phyloP scores from a whole-genome alignment of 2,113 vertebrate genomes.

The Eptatretus burgeri region DNA sequence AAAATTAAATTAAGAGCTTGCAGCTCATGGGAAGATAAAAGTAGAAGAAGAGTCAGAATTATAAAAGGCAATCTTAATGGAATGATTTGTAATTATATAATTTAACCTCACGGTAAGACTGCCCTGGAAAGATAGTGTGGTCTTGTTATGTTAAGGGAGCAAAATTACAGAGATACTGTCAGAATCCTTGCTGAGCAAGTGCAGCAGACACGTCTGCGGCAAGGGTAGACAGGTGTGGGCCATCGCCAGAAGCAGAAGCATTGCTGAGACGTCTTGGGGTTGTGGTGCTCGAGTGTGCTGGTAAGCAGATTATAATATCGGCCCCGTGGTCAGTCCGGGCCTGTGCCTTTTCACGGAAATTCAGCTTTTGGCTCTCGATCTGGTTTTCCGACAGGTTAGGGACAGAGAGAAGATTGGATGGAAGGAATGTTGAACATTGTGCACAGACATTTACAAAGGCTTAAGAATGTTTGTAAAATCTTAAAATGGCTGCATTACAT shows the following conservation, averaged over 20 bases:
- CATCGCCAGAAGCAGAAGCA: slow-evolving; percentile 73
- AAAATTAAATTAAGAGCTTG: too few species aligned
- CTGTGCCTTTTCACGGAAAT: slow-evolving; percentile 55
- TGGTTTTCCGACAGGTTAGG: slow-evolving; percentile 12
- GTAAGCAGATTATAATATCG: slow-evolving; percentile 54
- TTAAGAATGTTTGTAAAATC: too few species aligned
- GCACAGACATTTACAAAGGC: too few species aligned
- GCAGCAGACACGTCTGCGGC: slow-evolving; percentile 88
- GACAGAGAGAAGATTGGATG: too few species aligned
- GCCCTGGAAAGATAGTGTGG: too few species aligned
- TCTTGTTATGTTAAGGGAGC: slow-evolving; percentile 13
- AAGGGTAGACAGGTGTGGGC: slow-evolving; percentile 65
- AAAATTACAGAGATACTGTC: slow-evolving; percentile 18
- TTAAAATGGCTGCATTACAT: too few species aligned
- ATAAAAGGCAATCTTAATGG: too few species aligned
- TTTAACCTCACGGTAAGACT: too few species aligned
- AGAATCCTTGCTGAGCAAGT: slow-evolving; percentile 94
- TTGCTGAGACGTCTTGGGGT: slow-evolving; percentile 67
- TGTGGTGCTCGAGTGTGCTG: slow-evolving; percentile 36
- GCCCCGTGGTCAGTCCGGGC: slow-evolving; percentile 73
- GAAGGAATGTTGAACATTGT: too few species aligned
- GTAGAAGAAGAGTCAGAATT: too few species aligned
- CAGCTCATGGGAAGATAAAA: too few species aligned
- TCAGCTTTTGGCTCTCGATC: slow-evolving; percentile 80
- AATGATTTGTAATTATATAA: too few species aligned